Evolutionary conservation across 2,797 vertebrate genomes (phyloP).

Genomic region (Pristis pectinata): DNA sequence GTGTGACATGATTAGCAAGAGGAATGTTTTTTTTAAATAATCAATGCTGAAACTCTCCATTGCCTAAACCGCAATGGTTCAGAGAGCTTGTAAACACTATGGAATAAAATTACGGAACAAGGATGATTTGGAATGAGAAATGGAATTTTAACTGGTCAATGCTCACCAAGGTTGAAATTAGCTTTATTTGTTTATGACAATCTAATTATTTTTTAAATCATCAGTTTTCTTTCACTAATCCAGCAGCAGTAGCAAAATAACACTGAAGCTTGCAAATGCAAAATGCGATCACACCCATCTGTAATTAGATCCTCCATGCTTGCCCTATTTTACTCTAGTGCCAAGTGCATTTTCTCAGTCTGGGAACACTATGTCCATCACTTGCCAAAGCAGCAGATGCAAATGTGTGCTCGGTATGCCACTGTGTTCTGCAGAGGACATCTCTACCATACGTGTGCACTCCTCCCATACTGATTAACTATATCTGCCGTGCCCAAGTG

Average conservation of each 20-base stretch:
- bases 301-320: too few relatives aligned
- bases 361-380: neutral
- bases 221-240: neutral
- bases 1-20: neutral
- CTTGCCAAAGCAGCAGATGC: neutral
- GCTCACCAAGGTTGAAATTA: neutral
- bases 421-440: neutral
- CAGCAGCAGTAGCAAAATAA: neutral
- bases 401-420: neutral
- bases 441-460: neutral
- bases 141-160: neutral
- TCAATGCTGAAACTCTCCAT: neutral
- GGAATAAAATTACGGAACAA: constrained; percentile 5
- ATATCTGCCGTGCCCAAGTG: neutral
- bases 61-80: neutral
- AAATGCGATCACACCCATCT: neutral
- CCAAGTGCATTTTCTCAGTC: too few relatives aligned
- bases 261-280: too few relatives aligned
- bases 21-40: neutral
- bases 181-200: neutral
- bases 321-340: too few relatives aligned
- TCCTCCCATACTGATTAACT: neutral
- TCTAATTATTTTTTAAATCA: neutral
- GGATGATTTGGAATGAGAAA: neutral
- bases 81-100: neutral